Conservation (phyloP, 2,113 vertebrate species). For the Agapornis roseicollis region DNA sequence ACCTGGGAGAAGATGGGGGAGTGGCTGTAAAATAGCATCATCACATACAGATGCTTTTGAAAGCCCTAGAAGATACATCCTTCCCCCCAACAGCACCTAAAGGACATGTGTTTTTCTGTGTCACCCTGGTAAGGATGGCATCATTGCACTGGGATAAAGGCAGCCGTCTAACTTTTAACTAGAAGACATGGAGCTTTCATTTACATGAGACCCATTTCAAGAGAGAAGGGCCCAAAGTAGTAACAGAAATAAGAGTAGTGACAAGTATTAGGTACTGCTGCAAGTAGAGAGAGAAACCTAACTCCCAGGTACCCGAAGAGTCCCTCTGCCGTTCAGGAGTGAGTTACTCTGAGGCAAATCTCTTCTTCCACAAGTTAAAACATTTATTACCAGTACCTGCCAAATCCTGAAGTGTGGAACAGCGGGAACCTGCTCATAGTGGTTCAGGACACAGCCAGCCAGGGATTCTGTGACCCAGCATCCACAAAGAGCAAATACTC, state of each 20-base stretch:
- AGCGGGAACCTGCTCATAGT: neutral
- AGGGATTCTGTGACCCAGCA: neutral
- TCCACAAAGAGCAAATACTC: neutral
- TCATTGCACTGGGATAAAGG: neutral
- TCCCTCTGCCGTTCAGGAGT: neutral
- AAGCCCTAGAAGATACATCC: neutral
- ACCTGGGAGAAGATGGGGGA: constrained; percentile 26
- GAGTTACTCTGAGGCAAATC: neutral
- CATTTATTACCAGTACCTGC: neutral
- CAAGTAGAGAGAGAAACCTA: neutral
- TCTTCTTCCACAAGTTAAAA: neutral
- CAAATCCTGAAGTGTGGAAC: neutral
- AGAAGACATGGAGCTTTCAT: neutral
- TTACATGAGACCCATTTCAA: neutral
- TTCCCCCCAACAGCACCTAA: neutral
- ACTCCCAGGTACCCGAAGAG: neutral
- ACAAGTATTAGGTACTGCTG: neutral
- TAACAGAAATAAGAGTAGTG: neutral
- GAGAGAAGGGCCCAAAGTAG: neutral
- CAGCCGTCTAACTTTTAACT: neutral
- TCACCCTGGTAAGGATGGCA: neutral
- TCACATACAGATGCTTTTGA: neutral
- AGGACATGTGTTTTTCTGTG: neutral
- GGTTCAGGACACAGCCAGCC: neutral
- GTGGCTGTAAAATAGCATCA: neutral